These are phyloP conservation scores for Euclidia mi DNA, from an alignment of 2,888 invertebrate genomes.

Conservation along the genomic window DNA sequence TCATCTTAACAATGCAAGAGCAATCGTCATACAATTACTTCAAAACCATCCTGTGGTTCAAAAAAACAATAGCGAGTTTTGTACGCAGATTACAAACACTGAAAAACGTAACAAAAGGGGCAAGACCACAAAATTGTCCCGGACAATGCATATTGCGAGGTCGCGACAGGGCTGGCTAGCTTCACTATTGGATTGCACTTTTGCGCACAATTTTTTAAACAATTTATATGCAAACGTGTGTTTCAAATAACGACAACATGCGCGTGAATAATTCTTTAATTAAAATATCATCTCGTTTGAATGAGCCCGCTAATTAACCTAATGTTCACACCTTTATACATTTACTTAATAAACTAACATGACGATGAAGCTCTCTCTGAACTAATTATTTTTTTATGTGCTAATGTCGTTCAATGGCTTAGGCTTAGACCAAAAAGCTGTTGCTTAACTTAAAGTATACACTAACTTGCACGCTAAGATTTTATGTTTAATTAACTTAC, in stretches of 20 bases:
- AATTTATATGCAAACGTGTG: conserved; percentile 5
- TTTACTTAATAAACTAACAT: no score
- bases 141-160: conserved; percentile 77
- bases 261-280: no score
- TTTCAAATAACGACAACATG: not conserved
- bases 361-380: no score
- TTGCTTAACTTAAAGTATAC: no score
- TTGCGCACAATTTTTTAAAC: conserved; percentile 23
- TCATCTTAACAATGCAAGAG: conserved; percentile 9
- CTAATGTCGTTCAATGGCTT: no score
- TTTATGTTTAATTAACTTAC: no score
- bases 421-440: no score
- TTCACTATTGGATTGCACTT: conserved; percentile 50
- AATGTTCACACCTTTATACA: no score
- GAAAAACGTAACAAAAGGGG: conserved; percentile 71
- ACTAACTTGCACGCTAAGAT: no score
- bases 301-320: no score
- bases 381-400: no score
- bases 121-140: conserved; percentile 72
- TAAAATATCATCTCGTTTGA: no score
- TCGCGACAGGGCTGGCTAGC: conserved; percentile 51
- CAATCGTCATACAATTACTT: conserved; percentile 44
- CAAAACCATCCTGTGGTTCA: conserved; percentile 41
- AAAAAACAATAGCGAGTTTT: conserved; percentile 41
- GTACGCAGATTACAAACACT: conserved; percentile 60